Evolutionary conservation across 2,797 vertebrate species (phyloP), one percentile per base, ranked within the genome.

Genomic region (Hoplostethus atlanticus): DNA sequence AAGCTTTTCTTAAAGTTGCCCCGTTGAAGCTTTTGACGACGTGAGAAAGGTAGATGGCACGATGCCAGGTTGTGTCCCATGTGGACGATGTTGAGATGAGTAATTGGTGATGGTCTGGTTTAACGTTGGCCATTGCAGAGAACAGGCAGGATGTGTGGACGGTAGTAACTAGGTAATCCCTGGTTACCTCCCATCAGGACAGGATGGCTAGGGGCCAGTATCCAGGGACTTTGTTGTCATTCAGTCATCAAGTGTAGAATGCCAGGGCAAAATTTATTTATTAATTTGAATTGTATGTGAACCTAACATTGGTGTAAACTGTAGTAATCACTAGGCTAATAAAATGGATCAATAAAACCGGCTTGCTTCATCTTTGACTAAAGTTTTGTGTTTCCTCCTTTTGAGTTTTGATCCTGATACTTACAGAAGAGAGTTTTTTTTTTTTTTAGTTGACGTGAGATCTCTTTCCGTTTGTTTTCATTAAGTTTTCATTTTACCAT

Each of bases 271-370:
- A 89, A 92, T 93, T 85, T 93, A 92, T 81, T 89, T 84, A 94
- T 94, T 92, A 91, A 94, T 94, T 90, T 92, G 93, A 95, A 72
- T 38, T 96, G 96, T 96, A 83, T 95, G 96, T 98, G 95, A 94
- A 91, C 95, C 94, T 92, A 95, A 95, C 93, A 93, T 97, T 95
- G 94, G 93, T 97, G 97, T 99, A 95, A 97, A 94, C 94, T 95
- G 96, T 98, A 96, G 97, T 96, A 86, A 90, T 77, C 85, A 80
- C 89, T 96, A 96, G 95, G 88, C 83, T 89, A 97, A 98, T 97
- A 98, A 97, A 97, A 96, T 77, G 74, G 84, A 88, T 89, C 61
- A 85, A 86, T 77, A 86, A 95, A 93, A 94, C 31, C 48, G 17
- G 94, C 94, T 95, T 96, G 95, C 92, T 96, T 96, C 95, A 95